Conservation (phyloP, 2,888 invertebrate genomes). For the Lacanobia wlatinum region DNA sequence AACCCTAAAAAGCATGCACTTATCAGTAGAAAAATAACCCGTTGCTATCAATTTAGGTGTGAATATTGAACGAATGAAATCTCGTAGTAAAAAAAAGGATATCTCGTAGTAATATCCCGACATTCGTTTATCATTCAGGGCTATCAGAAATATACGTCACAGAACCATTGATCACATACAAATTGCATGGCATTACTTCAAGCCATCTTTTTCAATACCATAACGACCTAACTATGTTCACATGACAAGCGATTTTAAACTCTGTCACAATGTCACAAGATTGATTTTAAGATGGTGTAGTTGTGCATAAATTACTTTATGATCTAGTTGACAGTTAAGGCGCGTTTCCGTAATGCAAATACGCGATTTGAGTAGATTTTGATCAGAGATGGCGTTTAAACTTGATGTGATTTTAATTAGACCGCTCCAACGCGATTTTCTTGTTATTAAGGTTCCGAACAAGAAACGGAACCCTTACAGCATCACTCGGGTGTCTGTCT, state of each 20-base stretch:
- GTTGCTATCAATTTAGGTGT: no score
- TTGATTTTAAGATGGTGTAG: not conserved
- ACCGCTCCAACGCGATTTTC: not conserved
- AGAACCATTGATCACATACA: slow-evolving; percentile 52
- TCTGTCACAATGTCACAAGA: not conserved
- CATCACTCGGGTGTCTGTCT: no score
- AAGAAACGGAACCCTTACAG: no score
- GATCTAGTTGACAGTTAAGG: slow-evolving; percentile 12
- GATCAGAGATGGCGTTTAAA: slow-evolving; percentile 39
- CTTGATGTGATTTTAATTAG: slow-evolving; percentile 41
- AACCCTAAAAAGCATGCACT: no score
- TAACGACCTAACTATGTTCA: slow-evolving; percentile 11
- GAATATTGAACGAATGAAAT: no score
- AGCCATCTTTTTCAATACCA: slow-evolving; percentile 1
- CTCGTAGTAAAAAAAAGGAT: no score
- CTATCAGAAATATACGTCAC: slow-evolving; percentile 41
- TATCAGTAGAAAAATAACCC: no score
- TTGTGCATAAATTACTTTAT: slow-evolving; percentile 5
- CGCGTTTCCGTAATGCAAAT: slow-evolving; percentile 35
- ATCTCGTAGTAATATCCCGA: not conserved
- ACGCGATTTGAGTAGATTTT: slow-evolving; percentile 31
- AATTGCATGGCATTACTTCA: slow-evolving; percentile 60
- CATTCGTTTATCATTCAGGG: slow-evolving; percentile 17
- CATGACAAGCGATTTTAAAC: slow-evolving; percentile 14
- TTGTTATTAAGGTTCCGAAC: no score